Evolutionary conservation across 2,113 vertebrate genomes (phyloP), one percentile per base, ranked within the genome.

Genomic region (Acinonyx jubatus): DNA sequence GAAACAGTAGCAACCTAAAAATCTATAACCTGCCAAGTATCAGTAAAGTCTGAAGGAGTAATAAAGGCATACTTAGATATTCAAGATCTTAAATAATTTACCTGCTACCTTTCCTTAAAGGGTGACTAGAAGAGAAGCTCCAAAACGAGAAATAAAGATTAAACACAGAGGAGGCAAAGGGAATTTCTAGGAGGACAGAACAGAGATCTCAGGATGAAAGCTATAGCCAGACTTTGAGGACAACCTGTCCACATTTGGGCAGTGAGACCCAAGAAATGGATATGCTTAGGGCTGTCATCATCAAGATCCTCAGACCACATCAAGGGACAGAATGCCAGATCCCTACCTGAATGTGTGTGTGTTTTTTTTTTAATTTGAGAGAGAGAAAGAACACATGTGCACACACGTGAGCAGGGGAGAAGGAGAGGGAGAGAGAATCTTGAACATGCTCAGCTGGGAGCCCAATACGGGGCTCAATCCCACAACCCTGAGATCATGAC

Each of bases 81-180:
- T 76, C 6, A 91, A 79, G 48, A 93, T 45, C 52, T 96, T 88
- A 25, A 87, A 87, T 76, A 73, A n/a, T 7, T 10, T n/a, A n/a
- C 33, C 79, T 80, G 29, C 8, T 61, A 36, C 0, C 4, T 25
- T 41, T 5, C 31, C 45, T 78, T 13, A 73, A 76, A 61, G 78
- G 94, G 45, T 21, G 38, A 83, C 19, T 0, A 79, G 55, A 36
- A 29, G 57, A 93, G 50, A 33, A 27, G n/a, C 45, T 41, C 52
- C 52, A 85, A 86, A 50, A 90, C 9, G 66, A 66, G 36, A 94
- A 94, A 94, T 61, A 76, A 65, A 94, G n/a, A 89, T n/a, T 21
- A 52, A 84, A 66, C 52, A 92, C 36, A 84, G 14, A 79, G 6
- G 27, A 83, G 33, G 25, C n/a, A 45, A 63, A 84, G 69, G 29